phyloP scores from a whole-genome alignment of 2,888 invertebrate species.

The Adela reaumurella region DNA sequence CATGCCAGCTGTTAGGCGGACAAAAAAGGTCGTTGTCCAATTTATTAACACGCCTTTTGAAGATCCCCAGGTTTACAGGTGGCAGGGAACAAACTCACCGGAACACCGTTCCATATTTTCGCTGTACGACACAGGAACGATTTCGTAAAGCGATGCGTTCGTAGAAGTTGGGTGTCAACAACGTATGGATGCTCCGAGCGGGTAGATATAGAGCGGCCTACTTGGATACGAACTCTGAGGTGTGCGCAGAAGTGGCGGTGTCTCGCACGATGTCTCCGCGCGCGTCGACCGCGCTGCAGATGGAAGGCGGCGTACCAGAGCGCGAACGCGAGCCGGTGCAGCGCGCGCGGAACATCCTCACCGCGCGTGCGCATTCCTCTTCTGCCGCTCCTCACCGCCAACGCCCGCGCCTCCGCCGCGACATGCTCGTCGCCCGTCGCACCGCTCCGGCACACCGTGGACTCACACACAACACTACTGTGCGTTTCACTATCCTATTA shows the following conservation, averaged over 20 bases:
- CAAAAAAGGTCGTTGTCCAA: no score
- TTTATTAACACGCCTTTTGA: no score
- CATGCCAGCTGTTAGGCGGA: no score
- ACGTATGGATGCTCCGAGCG: no score
- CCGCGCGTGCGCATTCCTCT: constrained; percentile 24
- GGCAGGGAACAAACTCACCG: no score
- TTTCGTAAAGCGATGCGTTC: no score
- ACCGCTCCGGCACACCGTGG: constrained; percentile 38
- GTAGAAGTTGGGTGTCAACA: no score
- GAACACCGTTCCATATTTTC: no score
- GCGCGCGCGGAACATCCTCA: constrained; percentile 56
- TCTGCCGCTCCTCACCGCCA: constrained; percentile 23
- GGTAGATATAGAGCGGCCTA: no score
- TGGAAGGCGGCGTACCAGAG: constrained; percentile 72
- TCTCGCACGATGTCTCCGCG: background rate
- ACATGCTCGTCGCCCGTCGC: constrained; percentile 4
- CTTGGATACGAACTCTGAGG: background rate
- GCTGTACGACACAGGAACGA: no score
- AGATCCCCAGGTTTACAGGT: no score
- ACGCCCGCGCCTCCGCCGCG: constrained; percentile 27
- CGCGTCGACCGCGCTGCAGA: constrained; percentile 49
- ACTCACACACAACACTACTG: constrained; percentile 22
- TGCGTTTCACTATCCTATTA: no score
- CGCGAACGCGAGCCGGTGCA: constrained; percentile 70
- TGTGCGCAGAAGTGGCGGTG: background rate